Base-by-base conservation (phyloP, 2,888 invertebrate species). In the Pteria penguin region DNA sequence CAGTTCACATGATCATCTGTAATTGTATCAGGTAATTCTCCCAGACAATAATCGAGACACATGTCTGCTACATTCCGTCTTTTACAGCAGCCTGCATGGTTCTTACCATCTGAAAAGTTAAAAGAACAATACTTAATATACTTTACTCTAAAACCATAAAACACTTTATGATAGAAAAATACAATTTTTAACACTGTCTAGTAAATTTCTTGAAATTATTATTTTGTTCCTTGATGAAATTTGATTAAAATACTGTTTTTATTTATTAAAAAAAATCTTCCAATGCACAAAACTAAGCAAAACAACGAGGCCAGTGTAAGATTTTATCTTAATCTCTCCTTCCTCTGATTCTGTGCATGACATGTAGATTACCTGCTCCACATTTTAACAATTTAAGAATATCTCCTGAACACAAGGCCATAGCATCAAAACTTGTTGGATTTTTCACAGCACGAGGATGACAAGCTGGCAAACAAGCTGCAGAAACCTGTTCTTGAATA, bases 361-460 rank as follows among this genome's bases (percentile, higher is more conserved):
- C n/a, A n/a, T n/a, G n/a, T n/a, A n/a, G n/a, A n/a, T n/a, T n/a
- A 82, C 84, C 84, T 80, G 78, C 72, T 26, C 77, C 84, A 79
- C 84, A 84, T 36, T 68, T 66, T 2, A 84, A 67, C n/a, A 84
- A 66, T 29, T 73, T 70, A 0, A 73, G 11, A 3, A 84, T 14
- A 32, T 82, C 80, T 0, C 36, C 36, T 2, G 76, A 72, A 77
- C 84, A 84, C 1, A 55, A 33, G 57, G 26, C 65, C 22, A 72
- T 60, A 18, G n/a, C 11, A 36, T 77, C 61, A 32, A 80, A 66
- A 4, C 22, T 45, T 0, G 63, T 4, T 4, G 74, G 61, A 8
- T 63, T 45, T 8, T 14, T 1, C 1, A 61, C n/a, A 3, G 55
- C 36, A 31, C 55, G 60, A 2, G 78, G 78, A 36, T 76, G 65